phyloP scores from a whole-genome alignment of 2,888 invertebrate species.

The Chymomyza fuscimana region DNA sequence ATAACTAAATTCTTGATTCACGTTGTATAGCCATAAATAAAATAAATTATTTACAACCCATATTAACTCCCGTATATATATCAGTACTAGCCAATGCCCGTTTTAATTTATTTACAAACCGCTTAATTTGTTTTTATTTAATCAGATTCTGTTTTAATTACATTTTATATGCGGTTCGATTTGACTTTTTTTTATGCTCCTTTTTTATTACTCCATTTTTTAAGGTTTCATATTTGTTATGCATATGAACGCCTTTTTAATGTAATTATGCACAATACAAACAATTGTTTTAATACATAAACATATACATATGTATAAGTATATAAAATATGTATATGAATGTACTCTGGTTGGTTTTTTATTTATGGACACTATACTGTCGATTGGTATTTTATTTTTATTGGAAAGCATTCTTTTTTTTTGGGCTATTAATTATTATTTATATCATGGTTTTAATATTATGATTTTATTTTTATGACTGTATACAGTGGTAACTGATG shows the following conservation, averaged over 20 bases:
- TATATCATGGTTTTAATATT: conserved; percentile 49
- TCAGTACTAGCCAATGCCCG: not conserved
- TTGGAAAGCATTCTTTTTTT: conserved; percentile 15
- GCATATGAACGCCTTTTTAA: conserved; percentile 52
- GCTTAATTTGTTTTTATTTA: conserved; percentile 77
- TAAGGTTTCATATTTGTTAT: not conserved
- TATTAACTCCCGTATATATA: not conserved
- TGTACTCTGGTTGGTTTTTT: conserved; percentile 25
- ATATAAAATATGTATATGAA: conserved; percentile 33
- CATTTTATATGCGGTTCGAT: conserved; percentile 53
- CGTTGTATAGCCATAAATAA: not conserved
- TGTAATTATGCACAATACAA: conserved; percentile 67
- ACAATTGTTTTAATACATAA: conserved; percentile 59
- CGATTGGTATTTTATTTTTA: conserved; percentile 9
- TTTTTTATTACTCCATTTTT: conserved; percentile 30
- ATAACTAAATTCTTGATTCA: no score
- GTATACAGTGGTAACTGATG: not conserved
- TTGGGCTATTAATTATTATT: conserved; percentile 68
- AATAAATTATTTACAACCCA: conserved; percentile 33
- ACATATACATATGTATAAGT: conserved; percentile 24
- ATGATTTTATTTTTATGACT: conserved; percentile 42
- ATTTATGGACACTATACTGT: not conserved
- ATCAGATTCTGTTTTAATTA: conserved; percentile 74
- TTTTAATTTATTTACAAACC: conserved; percentile 76
- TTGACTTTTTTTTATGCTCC: conserved; percentile 30